Base-by-base conservation (phyloP, 2,888 invertebrate genomes). In the Gari tellinella region DNA sequence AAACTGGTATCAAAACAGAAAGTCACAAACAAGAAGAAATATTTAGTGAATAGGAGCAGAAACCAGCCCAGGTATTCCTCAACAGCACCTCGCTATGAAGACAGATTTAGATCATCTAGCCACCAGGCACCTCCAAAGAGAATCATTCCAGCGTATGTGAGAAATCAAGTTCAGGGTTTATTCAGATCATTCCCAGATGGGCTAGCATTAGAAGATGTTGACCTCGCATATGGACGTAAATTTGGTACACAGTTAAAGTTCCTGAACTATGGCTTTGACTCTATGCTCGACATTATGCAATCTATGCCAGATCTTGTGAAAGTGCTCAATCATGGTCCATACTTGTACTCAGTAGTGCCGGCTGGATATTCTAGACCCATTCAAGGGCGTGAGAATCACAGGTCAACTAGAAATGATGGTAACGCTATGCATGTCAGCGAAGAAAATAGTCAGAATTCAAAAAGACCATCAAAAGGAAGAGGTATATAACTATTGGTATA, bases 1-100 rank as follows among this genome's bases (percentile, higher is more conserved):
- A 83, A 73, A 56, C 52, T 89, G 26, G 88, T 89, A 7, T 77
- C 86, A 0, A 81, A 79, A 43, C 88, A 88, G 60, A 88, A 82
- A 63, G 61, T 85, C 1, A 46, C 76, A 1, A 81, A 79, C 58
- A 81, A 80, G 49, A 80, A 78, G 8, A 86, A 85, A 65, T 58
- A 78, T 48, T 52, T 77, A 7, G 51, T 40, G 19, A 23, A 31
- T 14, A 26, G 52, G 17, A 37, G 14, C 19, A 7, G 25, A 21
- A 15, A 23, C 15, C 4, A 8, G 7, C 21, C 15, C 23, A 23
- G 19, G 1, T 15, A 48, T 38, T 21, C 31, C 17, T 40, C 61
- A 40, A 53, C 57, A 7, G 52, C 67, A 19, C 38, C 51, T 5
- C 46, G 48, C 21, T 61, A 21, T 23, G 55, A 56, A 51, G 63